These are phyloP conservation scores for Lamproptera curius DNA, from an alignment of 2,888 invertebrate species.

Conservation along the genomic window DNA sequence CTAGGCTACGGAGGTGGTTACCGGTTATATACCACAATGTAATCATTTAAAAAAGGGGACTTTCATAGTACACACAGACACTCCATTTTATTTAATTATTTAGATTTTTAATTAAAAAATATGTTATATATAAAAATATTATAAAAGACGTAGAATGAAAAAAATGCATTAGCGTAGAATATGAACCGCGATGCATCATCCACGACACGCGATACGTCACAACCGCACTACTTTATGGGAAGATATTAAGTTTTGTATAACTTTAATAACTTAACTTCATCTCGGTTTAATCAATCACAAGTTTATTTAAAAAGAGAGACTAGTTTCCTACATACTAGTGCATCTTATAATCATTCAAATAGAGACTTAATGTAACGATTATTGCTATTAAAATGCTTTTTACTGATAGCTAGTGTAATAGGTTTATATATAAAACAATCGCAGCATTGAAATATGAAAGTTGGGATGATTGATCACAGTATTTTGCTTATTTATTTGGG, in stretches of 20 bases:
- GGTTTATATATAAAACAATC: too few relatives aligned
- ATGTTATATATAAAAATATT: background rate
- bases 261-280: slow-evolving; percentile 3
- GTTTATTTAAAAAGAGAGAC: background rate
- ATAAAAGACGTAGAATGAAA: background rate
- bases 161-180: slow-evolving; percentile 10
- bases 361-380: too few relatives aligned
- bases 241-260: slow-evolving; percentile 1
- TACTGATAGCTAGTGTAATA: too few relatives aligned
- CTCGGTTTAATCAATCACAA: background rate
- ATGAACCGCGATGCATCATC: slow-evolving; percentile 10
- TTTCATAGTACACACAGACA: too few relatives aligned
- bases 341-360: too few relatives aligned
- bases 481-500: too few relatives aligned
- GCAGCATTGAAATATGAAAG: too few relatives aligned
- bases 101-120: background rate
- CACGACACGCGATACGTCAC: slow-evolving; percentile 13
- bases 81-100: slow-evolving; percentile 2
- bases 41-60: too few relatives aligned
- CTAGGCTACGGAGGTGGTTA: too few relatives aligned
- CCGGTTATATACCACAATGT: too few relatives aligned
- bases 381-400: too few relatives aligned
- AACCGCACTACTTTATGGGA: background rate
- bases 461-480: too few relatives aligned
- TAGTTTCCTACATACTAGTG: background rate